Evolutionary conservation across 2,797 vertebrate genomes (phyloP), one percentile per base, ranked within the genome.

Genomic region (Kryptolebias ocellatus): DNA sequence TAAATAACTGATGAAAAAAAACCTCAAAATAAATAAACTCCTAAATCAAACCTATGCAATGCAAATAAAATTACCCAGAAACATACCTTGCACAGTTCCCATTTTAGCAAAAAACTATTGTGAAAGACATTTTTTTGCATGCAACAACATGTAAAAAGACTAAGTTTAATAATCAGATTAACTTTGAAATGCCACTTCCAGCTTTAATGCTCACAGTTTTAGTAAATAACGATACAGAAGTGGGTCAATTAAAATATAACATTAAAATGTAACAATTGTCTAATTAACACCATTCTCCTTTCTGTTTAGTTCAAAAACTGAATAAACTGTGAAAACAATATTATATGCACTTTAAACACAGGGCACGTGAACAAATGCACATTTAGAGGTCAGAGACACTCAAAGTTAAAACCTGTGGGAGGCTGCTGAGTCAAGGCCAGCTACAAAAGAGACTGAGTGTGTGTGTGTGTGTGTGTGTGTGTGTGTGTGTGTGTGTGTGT

Each of bases 391-490:
- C 87, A 87, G 64, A 76, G 31, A 58, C 45, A 31, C 83, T 83
- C 89, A 90, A 88, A 83, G 80, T 87, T 71, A 57, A 72, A 83
- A 80, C 74, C 83, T 84, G 86, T 84, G 78, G 89, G 87, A 76
- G 84, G 76, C 67, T 57, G 59, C 73, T 59, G 51, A 80, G 78
- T 77, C 67, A 64, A 81, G 67, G 79, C 83, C 83, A 83, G 62
- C 9, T 18, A 81, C 81, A 84, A 82, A 83, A 84, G 69, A 75
- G 67, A 47, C n/a, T 29, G 29, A 50, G 34, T 31, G 42, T 46
- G 67, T 10, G 2, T 58, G 45, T 60, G 34, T 67, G 60, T 58
- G 67, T 78, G 51, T 60, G 72, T 55, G 72, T 68, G 64, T 46
- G 42, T 61, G 57, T 51, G 59, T 58, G 71, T 66, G 37, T 57